Evolutionary conservation across 2,888 invertebrate species (phyloP), one percentile per base, ranked within the genome.

Genomic region (Phalera bucephala): DNA sequence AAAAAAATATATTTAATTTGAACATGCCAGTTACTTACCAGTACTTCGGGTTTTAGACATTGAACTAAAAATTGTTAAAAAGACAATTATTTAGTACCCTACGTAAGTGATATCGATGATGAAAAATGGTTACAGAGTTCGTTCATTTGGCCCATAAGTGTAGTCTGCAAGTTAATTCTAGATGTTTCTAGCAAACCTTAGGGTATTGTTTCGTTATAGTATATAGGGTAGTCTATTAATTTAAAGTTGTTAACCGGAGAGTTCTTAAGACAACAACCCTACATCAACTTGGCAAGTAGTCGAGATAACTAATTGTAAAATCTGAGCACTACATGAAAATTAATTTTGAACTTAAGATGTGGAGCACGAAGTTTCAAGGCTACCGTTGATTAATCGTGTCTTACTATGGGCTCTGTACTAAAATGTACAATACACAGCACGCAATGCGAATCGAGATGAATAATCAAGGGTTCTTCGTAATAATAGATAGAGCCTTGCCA

Each of bases 331-430:
- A 48, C 57, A 60, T 60, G 64, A 59, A 64, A 67, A 75, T 71
- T 70, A 67, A 67, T 58, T 64, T 64, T 47, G 56, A 60, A 56
- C 58, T 69, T 70, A 64, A 62, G 59, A 75, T 72, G 66, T 68
- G 52, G 64, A 64, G 61, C 69, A 68, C 66, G 55, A 52, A 63
- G 58, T 72, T 71, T 55, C 72, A 75, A 72, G 78, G 76, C 60
- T 71, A 49, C 47, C 55, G 69, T 69, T 80, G 76, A 81, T 81
- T 80, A 80, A 81, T 81, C 62, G 69, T 63, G 66, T 67, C 64
- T 64, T 58, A 60, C 66, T 49, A 47, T 49, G 48, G 52, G 40
- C 59, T 63, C 51, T 43, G 41, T 10, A 33, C 31, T 32, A 28
- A 31, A 37, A 39, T 45, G 45, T 47, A 46, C 31, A 37, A 52